phyloP scores from a whole-genome alignment of 2,113 vertebrate species.

The Trinectes maculatus region DNA sequence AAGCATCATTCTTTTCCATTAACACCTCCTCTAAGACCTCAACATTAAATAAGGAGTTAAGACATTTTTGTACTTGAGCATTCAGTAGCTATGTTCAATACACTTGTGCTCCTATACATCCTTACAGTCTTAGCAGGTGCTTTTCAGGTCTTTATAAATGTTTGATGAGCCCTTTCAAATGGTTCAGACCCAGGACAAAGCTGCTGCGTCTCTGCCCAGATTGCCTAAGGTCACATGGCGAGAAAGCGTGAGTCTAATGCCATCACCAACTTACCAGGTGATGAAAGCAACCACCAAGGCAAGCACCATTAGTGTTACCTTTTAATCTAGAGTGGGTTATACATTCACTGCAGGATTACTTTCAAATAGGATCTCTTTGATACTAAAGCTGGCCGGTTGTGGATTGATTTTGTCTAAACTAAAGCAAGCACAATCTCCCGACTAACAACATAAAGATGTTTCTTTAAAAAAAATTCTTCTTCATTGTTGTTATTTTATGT shows the following conservation, averaged over 20 bases:
- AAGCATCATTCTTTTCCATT: background rate
- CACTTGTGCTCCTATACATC: slow-evolving; percentile 46
- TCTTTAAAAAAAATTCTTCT: background rate
- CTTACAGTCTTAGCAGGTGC: slow-evolving; percentile 53
- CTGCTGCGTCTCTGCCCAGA: slow-evolving; percentile 44
- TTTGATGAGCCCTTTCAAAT: slow-evolving; percentile 71
- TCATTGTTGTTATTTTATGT: background rate
- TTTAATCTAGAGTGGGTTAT: slow-evolving; percentile 49
- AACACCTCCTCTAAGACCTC: slow-evolving; percentile 17
- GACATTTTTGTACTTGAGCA: slow-evolving; percentile 19
- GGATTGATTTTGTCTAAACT: slow-evolving; percentile 28
- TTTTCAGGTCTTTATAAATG: slow-evolving; percentile 71
- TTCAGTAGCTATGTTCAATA: slow-evolving; percentile 14
- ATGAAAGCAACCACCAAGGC: slow-evolving; percentile 51
- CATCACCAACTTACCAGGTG: slow-evolving; percentile 43
- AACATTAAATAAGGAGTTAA: slow-evolving; percentile 40
- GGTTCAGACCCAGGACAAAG: slow-evolving; percentile 62
- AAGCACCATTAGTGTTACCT: slow-evolving; percentile 45
- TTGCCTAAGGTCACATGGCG: slow-evolving; percentile 45
- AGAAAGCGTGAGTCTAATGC: slow-evolving; percentile 38
- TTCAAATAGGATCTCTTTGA: slow-evolving; percentile 45
- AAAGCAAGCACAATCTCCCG: background rate
- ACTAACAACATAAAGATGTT: background rate
- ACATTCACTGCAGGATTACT: slow-evolving; percentile 44
- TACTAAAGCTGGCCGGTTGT: slow-evolving; percentile 11